Base-by-base conservation (phyloP, 53 echinoderm and acorn worm species). In the Stichopus horrens region DNA sequence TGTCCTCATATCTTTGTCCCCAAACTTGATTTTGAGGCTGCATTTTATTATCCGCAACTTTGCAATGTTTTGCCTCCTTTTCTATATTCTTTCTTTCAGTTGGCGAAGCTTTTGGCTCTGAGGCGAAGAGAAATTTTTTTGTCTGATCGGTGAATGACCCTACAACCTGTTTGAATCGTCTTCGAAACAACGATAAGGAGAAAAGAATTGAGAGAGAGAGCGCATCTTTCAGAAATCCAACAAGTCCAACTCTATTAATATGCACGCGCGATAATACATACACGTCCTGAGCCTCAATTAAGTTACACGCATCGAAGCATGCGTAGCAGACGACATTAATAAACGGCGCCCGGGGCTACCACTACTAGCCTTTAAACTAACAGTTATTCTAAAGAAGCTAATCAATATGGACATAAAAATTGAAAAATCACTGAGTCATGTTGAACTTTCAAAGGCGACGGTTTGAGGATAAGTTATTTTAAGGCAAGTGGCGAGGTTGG, bases 101-200 rank as follows among this genome's bases (percentile, higher is more conserved):
- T 5, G 58, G 21, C 19, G n/a, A 56, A 11, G 8, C 21, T 9
- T 56, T 55, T 20, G 11, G 79, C 13, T 81, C 7, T 57, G 7
- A 56, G 57, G 81, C 75, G 75, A 37, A 37, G 37, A 37, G 2
- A 37, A 37, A 37, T n/a, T 56, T 81, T 51, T 81, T 57, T 81
- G 81, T 57, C 81, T 81, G 81, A 5, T 21, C 81, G 81, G 81
- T 81, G 81, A 81, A 81, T 81, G 81, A 81, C 81, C 81, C 81
- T 58, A 56, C 81, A 81, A 81, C 81, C 81, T 81, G 81, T 81
- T 81, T 81, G 81, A 81, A 71, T 71, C 71, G 18, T 71, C 71
- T 20, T n/a, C 71, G 6, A 16, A 71, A 71, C 7, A 16, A 71
- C 18, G 37, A 37, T 37, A 37, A 37, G 37, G 2, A 37, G 37